Base-by-base conservation (phyloP, 2,113 vertebrate species). In the Rhegmatorhina hoffmannsi region DNA sequence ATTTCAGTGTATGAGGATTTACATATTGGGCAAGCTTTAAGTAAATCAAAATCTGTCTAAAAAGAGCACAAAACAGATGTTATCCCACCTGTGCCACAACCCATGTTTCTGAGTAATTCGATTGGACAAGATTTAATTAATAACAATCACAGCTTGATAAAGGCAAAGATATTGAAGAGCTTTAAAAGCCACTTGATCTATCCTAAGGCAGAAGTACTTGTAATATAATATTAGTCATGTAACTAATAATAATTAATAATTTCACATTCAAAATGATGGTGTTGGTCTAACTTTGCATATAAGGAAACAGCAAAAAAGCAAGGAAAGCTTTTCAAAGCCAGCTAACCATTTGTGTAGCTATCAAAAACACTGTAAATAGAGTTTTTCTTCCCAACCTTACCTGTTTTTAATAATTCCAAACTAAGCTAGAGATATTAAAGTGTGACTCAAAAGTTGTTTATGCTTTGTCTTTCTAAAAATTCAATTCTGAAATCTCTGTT, bases 161-260 rank as follows among this genome's bases (percentile, higher is more conserved):
- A 93, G 59, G 34, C 13, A 77, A 67, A 91, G 73, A 29, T 84
- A 68, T 4, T 64, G 74, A 89, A 92, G 80, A 75, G 52, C 44
- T 89, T 93, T 94, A 94, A 93, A 96, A 90, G 80, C 73, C 84
- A 89, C 81, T 90, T 90, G 83, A 92, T 88, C 50, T 77, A 84
- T 88, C 73, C 56, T 52, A 78, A 75, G 40, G 28, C 31, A 89
- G 56, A 72, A 87, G 26, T 87, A 92, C 56, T 81, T 58, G 74
- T 81, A 52, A 40, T 94, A 87, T 77, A 78, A 31, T 86, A 70
- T 81, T 83, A 86, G 34, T 68, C 36, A 64, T 77, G 53, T 64
- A 64, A 19, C 68, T 94, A 88, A 68, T 79, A 87, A 53, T 74
- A 74, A 90, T 79, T 85, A 66, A 76, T 58, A 74, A 74, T 78